Evolutionary conservation across 2,113 vertebrate genomes (phyloP).

Genomic region (Herpetotheres cachinnans): DNA sequence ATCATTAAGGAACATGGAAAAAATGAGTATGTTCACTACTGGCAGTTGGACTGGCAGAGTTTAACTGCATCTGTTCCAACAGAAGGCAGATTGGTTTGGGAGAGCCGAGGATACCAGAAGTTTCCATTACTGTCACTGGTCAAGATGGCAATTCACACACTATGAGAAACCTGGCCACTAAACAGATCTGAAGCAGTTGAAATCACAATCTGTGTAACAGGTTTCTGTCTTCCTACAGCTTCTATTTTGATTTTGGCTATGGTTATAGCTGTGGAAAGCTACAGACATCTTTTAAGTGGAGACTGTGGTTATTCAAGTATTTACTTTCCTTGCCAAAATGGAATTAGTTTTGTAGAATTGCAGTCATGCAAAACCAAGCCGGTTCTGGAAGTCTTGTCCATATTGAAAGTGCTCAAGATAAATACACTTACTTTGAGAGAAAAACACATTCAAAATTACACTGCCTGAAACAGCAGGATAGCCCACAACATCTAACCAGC

Average conservation of each 20-base stretch:
- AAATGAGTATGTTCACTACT: fast-evolving
- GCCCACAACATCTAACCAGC: not conserved
- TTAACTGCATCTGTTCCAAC: not conserved
- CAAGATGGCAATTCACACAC: not conserved
- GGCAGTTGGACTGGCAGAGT: not conserved
- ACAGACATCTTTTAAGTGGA: not conserved
- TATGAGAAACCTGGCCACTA: not conserved
- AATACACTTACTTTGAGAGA: not conserved
- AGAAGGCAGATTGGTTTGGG: not conserved
- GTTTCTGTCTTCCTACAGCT: not conserved
- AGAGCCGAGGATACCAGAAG: not conserved
- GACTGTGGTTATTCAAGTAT: not conserved
- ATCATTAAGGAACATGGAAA: fast-evolving
- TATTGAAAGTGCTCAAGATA: fast-evolving
- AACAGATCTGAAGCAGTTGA: not conserved
- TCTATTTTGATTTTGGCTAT: not conserved
- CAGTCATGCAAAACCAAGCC: not conserved
- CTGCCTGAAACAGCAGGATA: not conserved
- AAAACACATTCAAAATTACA: not conserved
- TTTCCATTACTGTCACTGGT: not conserved
- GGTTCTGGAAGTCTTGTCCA: not conserved
- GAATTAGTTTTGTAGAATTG: not conserved
- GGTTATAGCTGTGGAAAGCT: not conserved
- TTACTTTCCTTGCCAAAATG: not conserved
- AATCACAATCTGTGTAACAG: not conserved